Evolutionary conservation across 2,113 vertebrate genomes (phyloP).

Genomic region (Antennarius striatus): DNA sequence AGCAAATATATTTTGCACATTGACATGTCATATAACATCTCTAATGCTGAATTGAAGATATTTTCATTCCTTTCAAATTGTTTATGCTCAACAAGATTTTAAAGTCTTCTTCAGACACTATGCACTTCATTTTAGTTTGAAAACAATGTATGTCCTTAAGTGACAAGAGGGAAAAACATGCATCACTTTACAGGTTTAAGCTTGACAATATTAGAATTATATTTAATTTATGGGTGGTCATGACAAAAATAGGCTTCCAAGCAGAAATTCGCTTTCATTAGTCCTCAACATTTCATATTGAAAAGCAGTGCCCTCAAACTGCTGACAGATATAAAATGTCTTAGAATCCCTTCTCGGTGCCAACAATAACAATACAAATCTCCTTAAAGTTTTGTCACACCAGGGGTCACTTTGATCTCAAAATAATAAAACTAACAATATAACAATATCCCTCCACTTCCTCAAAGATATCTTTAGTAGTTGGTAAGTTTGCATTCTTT

Average conservation of each 20-base stretch:
- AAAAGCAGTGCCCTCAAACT: not conserved
- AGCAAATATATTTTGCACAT: not conserved
- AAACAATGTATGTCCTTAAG: not conserved
- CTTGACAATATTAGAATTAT: constrained; percentile 9
- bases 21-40: not conserved
- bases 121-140: not conserved
- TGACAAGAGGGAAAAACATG: not conserved
- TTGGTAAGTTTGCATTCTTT: constrained; percentile 47
- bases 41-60: not conserved
- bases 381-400: constrained; percentile 13
- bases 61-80: constrained; percentile 7
- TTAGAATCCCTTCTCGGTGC: not conserved
- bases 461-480: constrained; percentile 34
- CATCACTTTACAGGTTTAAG: constrained; percentile 1
- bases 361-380: constrained; percentile 6
- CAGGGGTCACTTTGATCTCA: constrained; percentile 36
- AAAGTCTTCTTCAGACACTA: not conserved
- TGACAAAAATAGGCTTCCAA: constrained; percentile 17
- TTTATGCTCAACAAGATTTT: not conserved
- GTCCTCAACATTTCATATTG: constrained; percentile 5
- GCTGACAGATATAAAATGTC: not conserved
- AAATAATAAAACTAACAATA: constrained; percentile 41
- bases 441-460: constrained; percentile 47
- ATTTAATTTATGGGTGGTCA: not conserved
- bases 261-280: not conserved